Conservation (phyloP, 2,888 invertebrate genomes). For the Copidosoma aretas region DNA sequence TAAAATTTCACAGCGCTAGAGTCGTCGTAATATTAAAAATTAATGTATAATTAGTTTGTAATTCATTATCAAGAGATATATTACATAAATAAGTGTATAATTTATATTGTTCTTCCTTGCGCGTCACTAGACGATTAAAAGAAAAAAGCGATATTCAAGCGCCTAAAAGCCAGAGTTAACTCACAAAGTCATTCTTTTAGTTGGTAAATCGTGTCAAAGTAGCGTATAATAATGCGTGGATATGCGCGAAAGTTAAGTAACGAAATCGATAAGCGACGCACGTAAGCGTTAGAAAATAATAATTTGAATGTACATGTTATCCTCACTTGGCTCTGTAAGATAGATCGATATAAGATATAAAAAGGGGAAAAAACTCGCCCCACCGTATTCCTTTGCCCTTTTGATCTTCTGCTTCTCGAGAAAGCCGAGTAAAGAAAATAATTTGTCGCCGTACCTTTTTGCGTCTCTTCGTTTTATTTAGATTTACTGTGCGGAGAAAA, state of each 20-base stretch:
- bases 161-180: constrained; percentile 48
- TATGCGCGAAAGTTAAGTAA: too few relatives aligned
- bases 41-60: constrained; percentile 16
- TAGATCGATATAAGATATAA: constrained; percentile 2
- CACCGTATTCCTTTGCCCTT: neutral
- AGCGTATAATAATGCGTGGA: constrained; percentile 36
- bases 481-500: constrained; percentile 16
- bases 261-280: too few relatives aligned
- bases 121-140: constrained; percentile 14
- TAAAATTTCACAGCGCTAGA: constrained; percentile 22
- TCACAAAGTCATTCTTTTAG: constrained; percentile 60
- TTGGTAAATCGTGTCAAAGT: constrained; percentile 51
- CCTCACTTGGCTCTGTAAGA: constrained; percentile 34
- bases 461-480: too few relatives aligned
- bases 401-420: neutral
- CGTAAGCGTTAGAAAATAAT: too few relatives aligned
- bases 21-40: constrained; percentile 28
- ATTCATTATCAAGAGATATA: constrained; percentile 14
- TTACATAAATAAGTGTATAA: neutral
- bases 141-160: constrained; percentile 13
- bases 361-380: neutral
- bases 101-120: constrained; percentile 28
- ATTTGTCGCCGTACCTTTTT: constrained; percentile 34
- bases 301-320: neutral
- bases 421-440: neutral